Percentiles rank a stretch among this genome's conserved stretches.
These are phyloP conservation scores for Caenorhabditis virilis DNA, from an alignment of 2,888 invertebrate species.

Conservation along the genomic window DNA sequence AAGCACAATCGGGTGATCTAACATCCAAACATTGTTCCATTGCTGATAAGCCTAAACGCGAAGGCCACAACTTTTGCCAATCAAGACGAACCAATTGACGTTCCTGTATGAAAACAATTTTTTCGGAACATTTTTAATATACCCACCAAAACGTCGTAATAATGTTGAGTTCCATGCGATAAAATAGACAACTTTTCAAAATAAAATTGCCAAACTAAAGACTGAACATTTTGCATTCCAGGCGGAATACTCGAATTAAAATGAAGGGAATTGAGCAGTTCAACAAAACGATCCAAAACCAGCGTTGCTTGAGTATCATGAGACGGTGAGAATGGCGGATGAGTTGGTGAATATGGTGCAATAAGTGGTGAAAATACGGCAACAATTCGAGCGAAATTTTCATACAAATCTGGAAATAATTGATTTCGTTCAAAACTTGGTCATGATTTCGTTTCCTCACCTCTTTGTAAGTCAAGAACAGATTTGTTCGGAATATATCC, in stretches of 20 bases:
- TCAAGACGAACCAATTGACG: conserved; percentile 40
- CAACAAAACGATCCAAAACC: conserved; percentile 52
- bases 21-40: conserved; percentile 43
- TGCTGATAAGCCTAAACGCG: conserved; percentile 39
- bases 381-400: conserved; percentile 43
- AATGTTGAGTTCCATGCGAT: conserved; percentile 48
- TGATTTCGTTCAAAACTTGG: too few relatives aligned
- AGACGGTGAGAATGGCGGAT: conserved; percentile 61
- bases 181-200: conserved; percentile 45
- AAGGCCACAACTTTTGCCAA: conserved; percentile 50
- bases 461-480: conserved; percentile 26
- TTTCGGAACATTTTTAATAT: conserved; percentile 21
- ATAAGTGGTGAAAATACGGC: conserved; percentile 57
- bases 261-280: conserved; percentile 55
- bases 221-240: conserved; percentile 50
- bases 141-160: conserved; percentile 41
- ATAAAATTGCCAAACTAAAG: conserved; percentile 61
- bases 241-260: conserved; percentile 58
- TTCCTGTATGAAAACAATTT: too few relatives aligned
- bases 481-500: conserved; percentile 35
- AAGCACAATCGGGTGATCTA: conserved; percentile 50
- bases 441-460: too few relatives aligned
- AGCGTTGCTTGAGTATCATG: conserved; percentile 47
- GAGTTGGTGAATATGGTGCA: conserved; percentile 51
- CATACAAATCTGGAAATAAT: conserved; percentile 45